phyloP scores from a whole-genome alignment of 2,888 invertebrate species.

The Philereme vetulata region DNA sequence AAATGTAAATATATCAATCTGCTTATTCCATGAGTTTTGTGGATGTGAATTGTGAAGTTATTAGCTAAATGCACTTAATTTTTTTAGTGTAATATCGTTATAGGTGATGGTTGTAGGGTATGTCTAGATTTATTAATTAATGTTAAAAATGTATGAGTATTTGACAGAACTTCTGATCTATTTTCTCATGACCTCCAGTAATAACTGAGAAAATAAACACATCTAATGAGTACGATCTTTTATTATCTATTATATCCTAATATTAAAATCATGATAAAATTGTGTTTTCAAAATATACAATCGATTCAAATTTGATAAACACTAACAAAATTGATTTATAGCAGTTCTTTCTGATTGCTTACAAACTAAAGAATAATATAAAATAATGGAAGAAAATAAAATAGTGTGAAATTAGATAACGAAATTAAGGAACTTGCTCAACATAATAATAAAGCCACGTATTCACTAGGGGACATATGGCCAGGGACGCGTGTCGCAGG shows the following conservation, averaged over 20 bases:
- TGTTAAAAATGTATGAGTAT: no score
- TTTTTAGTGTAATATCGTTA: no score
- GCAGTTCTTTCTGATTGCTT: conserved; percentile 62
- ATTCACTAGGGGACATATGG: not conserved
- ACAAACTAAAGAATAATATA: conserved; percentile 62
- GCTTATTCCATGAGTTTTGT: no score
- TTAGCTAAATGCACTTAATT: no score
- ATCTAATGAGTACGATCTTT: conserved; percentile 51
- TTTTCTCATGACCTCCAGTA: conserved; percentile 10
- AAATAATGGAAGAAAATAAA: conserved; percentile 71
- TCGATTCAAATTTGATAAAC: conserved; percentile 72
- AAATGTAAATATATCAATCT: no score
- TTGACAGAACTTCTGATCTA: not conserved
- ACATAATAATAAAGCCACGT: conserved; percentile 21
- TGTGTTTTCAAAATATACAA: conserved; percentile 77
- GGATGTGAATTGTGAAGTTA: no score
- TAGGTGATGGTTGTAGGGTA: no score
- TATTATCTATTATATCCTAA: conserved; percentile 50
- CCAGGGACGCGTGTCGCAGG: no score
- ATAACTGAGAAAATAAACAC: conserved; percentile 33
- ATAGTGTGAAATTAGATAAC: conserved; percentile 44
- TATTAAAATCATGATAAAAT: conserved; percentile 69
- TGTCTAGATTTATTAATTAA: no score
- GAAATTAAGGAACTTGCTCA: conserved; percentile 53
- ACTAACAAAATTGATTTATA: conserved; percentile 70